Conservation (phyloP, 2,113 vertebrate genomes). For the Podilymbus podiceps region DNA sequence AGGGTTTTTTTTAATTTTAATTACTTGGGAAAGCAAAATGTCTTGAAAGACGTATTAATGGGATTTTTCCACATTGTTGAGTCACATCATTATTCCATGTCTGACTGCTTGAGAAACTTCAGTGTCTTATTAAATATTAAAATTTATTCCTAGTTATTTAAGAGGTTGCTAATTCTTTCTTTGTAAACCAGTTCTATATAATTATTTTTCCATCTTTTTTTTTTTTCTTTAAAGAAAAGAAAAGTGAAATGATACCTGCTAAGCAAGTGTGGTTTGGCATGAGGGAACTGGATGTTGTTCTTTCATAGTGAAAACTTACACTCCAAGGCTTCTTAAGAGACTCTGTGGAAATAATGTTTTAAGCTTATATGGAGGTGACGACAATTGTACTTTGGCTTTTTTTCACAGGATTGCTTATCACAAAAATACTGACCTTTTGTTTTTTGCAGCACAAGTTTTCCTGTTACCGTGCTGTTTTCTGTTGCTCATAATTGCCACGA, state of each 20-base stretch:
- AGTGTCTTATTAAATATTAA: constrained; percentile 59
- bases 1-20: neutral
- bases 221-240: neutral
- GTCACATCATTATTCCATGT: constrained; percentile 20
- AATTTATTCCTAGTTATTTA: constrained; percentile 40
- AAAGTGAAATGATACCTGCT: neutral
- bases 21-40: constrained; percentile 20
- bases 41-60: neutral
- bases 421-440: neutral
- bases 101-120: constrained; percentile 52
- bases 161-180: constrained; percentile 17
- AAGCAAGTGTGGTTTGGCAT: neutral
- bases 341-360: neutral
- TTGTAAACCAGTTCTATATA: neutral
- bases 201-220: neutral
- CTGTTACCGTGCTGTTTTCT: neutral
- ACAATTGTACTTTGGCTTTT: neutral
- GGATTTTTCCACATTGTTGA: constrained; percentile 32
- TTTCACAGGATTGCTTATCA: neutral
- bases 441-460: neutral
- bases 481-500: neutral
- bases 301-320: neutral
- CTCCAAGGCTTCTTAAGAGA: neutral
- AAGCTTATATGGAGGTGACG: neutral
- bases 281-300: neutral